These are phyloP conservation scores for Scopus umbretta DNA, from an alignment of 2,113 vertebrate species.

Conservation along the genomic window DNA sequence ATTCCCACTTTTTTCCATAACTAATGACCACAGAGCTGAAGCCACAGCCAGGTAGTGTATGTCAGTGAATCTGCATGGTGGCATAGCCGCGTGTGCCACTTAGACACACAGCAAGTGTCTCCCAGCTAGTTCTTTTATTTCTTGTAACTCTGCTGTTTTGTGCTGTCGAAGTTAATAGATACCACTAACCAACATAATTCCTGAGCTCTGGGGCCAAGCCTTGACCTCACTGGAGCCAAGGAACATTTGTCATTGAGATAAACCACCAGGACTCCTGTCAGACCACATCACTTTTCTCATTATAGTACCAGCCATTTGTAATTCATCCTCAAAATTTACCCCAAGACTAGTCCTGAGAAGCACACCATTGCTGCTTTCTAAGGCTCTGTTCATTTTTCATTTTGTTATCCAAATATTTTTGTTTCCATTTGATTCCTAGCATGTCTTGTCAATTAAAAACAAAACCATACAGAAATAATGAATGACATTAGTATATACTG, in stretches of 20 bases:
- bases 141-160: neutral
- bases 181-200: neutral
- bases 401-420: neutral
- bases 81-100: accelerated
- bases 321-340: neutral
- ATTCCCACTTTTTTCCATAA: neutral
- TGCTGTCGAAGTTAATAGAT: neutral
- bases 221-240: neutral
- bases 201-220: neutral
- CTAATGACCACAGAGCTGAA: neutral
- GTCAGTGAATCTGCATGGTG: neutral
- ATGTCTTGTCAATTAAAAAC: neutral
- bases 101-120: neutral
- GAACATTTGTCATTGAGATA: neutral
- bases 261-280: neutral
- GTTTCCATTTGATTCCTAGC: neutral
- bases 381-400: neutral
- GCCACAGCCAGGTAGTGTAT: neutral
- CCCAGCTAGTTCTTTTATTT: neutral
- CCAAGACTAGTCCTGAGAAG: neutral
- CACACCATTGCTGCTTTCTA: neutral
- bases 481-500: neutral
- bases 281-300: neutral
- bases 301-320: neutral
- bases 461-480: neutral